A percentile compares a stretch with the other conserved stretches of the same genome.
Conservation (phyloP, 2,797 vertebrate genomes). For the Sparidentex hasta region DNA sequence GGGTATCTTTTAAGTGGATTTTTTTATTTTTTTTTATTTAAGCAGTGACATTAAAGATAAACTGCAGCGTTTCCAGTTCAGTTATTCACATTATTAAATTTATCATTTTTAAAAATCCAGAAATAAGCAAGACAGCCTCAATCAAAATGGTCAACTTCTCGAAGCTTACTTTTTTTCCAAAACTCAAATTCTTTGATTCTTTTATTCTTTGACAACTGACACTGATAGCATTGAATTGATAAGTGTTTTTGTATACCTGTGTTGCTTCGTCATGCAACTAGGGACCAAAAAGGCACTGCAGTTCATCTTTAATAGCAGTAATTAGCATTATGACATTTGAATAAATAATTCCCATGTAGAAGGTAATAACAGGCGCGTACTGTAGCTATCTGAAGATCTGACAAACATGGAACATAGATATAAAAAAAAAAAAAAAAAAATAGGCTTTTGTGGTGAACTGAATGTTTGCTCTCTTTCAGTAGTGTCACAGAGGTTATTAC, state of each 20-base stretch:
- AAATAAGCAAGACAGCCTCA: conserved; percentile 1
- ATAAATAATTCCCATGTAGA: conserved; percentile 30
- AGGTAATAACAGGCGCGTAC: conserved; percentile 18
- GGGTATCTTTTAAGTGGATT: conserved; percentile 10
- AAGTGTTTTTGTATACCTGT: neutral
- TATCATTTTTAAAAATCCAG: neutral
- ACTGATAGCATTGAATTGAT: neutral
- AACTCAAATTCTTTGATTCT: neutral
- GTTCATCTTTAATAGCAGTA: conserved; percentile 27
- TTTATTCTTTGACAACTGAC: neutral
- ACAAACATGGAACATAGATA: conserved; percentile 20
- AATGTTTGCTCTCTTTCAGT: conserved; percentile 13
- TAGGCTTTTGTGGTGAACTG: conserved; percentile 32
- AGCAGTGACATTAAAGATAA: conserved; percentile 35
- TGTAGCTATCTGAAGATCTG: neutral
- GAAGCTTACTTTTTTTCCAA: neutral
- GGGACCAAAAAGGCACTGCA: conserved; percentile 24
- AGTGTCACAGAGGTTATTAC: neutral
- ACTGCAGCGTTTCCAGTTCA: neutral
- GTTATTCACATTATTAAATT: conserved; percentile 16
- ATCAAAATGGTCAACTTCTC: conserved; percentile 3
- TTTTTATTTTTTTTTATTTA: neutral
- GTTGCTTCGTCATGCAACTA: neutral
- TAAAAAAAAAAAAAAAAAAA: conserved; percentile 17
- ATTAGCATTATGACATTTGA: neutral